Base-by-base conservation (phyloP, 92 coral and sea anemone species). In the Zoanthus solanderi region DNA sequence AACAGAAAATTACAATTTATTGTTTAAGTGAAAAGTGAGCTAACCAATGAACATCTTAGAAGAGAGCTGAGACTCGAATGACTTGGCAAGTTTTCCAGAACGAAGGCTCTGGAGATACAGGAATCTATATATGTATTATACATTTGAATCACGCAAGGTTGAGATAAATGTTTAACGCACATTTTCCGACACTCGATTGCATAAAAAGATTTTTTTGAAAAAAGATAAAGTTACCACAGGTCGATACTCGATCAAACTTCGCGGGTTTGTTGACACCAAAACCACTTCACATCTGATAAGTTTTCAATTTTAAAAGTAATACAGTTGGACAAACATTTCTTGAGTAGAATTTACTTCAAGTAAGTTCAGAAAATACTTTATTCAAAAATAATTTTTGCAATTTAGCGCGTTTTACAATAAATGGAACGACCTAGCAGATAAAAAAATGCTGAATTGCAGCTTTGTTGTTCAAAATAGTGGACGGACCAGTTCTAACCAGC, bases 71-170 rank as follows among this genome's bases (percentile, higher is more conserved):
- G 30, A 9, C 5, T 18, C n/a, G 68, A 61, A 57, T 79, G 84
- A 79, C 56, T 79, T 58, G 84, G 42, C 84, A 79, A 23, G 63
- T 56, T 78, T 57, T 30, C 28, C 54, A 68, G 54, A 6, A 42
- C 9, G 72, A 50, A 79, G 18, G 84, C 72, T 37, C 15, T 79
- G 3, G 37, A 53, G 46, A 57, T 37, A 29, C 57, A 29, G 9
- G 17, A 29, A 29, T 23, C 23, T 23, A 31, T 13, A 17, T 8
- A 15, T 60, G 23, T 30, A 29, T 30, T 11, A 58, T 52, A 57
- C 69, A 44, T 61, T 42, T 2, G n/a, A 79, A 79, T 58, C 84
- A 79, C 52, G 72, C 84, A 60, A 61, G 47, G 16, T 79, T 60
- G 37, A 79, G 60, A 18, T 23, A 61, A 34, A 42, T 3, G 9